Evolutionary conservation across 2,888 invertebrate species (phyloP), one percentile per base, ranked within the genome.

Genomic region (Pammene fasciana): DNA sequence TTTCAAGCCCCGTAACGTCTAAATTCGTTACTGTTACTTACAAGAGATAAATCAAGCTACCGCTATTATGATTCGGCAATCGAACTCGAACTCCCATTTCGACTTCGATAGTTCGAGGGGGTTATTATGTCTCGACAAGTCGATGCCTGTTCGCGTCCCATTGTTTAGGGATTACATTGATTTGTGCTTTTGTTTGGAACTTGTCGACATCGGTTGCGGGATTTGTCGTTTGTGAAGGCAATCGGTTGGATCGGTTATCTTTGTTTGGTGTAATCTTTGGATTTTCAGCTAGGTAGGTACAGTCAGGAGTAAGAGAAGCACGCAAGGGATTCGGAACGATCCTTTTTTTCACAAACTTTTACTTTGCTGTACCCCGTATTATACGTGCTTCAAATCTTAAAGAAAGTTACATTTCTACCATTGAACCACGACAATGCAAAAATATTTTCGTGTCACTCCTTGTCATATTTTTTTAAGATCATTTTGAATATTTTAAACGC

Each of bases 101-200:
- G 61, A 38, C 59, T 45, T 38, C n/a, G 38, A 62, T 41, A 52
- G 41, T 52, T 61, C 18, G 50, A 52, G 48, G 60, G 66, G 68
- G 56, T 65, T 68, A 65, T 65, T 68, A 68, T 26, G 38, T 5
- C 14, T 36, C 45, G 64, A 41, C 48, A 36, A 57, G 52, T 68
- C 67, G 67, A 55, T 13, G 55, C 16, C 59, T 46, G 60, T 57
- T 52, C 46, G 46, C 26, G 60, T 54, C 48, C 13, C 50, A 65
- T 68, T 68, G 68, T 68, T 65, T 38, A 5, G 7, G 64, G 52
- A 68, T 68, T 57, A 65, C 68, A 6, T 50, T 57, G 57, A 68
- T 68, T 65, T 68, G 68, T 38, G 64, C 68, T 59, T 68, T 68
- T 68, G 68, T 68, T 68, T 65, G 68, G 64, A 36, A 64, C 34